phyloP scores from a whole-genome alignment of 2,888 invertebrate genomes.

The Barypeithes pellucidus region DNA sequence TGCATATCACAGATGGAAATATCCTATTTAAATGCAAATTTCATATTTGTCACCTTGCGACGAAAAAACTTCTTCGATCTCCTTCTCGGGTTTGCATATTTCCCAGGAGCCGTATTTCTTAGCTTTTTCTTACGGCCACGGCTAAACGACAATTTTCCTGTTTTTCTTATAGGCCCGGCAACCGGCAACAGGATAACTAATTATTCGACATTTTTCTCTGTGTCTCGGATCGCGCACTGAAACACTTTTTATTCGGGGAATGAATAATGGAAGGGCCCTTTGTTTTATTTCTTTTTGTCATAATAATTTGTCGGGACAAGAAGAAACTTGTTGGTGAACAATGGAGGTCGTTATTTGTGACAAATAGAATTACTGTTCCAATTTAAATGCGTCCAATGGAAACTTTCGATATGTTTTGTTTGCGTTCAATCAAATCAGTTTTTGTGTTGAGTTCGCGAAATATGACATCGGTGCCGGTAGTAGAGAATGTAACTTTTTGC shows the following conservation, averaged over 20 bases:
- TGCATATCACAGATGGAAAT: conserved; percentile 76
- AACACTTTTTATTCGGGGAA: conserved; percentile 59
- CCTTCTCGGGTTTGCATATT: conserved; percentile 68
- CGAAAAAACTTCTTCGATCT: conserved; percentile 71
- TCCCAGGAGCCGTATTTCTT: conserved; percentile 60
- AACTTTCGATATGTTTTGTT: too few relatives aligned
- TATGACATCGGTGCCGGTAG: too few relatives aligned
- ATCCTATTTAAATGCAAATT: conserved; percentile 81
- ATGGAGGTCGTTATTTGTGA: conserved; percentile 37
- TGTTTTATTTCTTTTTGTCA: conserved; percentile 55
- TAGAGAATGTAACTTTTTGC: too few relatives aligned
- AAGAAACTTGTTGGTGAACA: conserved; percentile 47
- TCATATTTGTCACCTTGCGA: conserved; percentile 76
- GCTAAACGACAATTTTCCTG: conserved; percentile 60
- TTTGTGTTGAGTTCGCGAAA: too few relatives aligned
- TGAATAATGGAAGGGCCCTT: conserved; percentile 59
- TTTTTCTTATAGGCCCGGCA: conserved; percentile 56
- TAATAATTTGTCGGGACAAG: conserved; percentile 50
- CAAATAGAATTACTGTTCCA: conserved; percentile 25
- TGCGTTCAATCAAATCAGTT: too few relatives aligned
- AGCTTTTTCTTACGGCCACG: conserved; percentile 52
- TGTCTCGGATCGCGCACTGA: conserved; percentile 60
- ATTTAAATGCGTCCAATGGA: conserved; percentile 4
- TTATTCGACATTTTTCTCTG: conserved; percentile 66
- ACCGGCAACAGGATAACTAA: conserved; percentile 64